A percentile compares a stretch with the other conserved stretches of the same genome.
Conservation (phyloP, 2,113 vertebrate genomes). For the Chloebia gouldiae region DNA sequence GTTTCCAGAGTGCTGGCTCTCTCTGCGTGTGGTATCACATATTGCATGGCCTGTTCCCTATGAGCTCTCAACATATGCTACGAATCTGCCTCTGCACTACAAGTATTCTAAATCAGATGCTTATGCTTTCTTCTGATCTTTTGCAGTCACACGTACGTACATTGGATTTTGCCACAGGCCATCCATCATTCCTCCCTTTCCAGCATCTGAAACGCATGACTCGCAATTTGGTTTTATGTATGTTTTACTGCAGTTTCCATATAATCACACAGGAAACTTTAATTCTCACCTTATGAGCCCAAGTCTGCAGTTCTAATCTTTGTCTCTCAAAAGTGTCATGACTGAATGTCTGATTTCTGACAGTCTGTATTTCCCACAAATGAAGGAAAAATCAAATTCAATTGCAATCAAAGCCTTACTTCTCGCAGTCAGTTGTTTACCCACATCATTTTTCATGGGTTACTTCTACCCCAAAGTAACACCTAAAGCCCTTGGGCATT, state of each 20-base stretch:
- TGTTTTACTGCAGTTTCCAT: conserved; percentile 52
- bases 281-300: conserved; percentile 46
- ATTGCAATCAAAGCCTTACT: not conserved
- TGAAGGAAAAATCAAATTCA: not conserved
- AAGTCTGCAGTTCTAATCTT: not conserved
- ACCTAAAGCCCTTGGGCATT: not conserved
- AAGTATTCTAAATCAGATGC: conserved; percentile 45
- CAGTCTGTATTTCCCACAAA: not conserved
- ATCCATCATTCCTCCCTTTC: conserved; percentile 23
- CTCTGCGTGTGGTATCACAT: conserved; percentile 46
- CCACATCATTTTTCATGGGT: not conserved
- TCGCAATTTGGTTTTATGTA: not conserved
- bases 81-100: conserved; percentile 11
- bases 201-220: conserved; percentile 33
- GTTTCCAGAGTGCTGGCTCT: conserved; percentile 14
- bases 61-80: conserved; percentile 54
- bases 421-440: not conserved
- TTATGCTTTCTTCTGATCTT: conserved; percentile 53
- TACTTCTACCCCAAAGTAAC: not conserved
- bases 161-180: conserved; percentile 22
- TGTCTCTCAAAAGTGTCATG: not conserved
- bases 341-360: not conserved
- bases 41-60: conserved; percentile 23
- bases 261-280: conserved; percentile 27
- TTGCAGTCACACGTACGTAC: not conserved